Evolutionary conservation across 2,113 vertebrate genomes (phyloP), one percentile per base, ranked within the genome.

Genomic region (Spermophilus dauricus): DNA sequence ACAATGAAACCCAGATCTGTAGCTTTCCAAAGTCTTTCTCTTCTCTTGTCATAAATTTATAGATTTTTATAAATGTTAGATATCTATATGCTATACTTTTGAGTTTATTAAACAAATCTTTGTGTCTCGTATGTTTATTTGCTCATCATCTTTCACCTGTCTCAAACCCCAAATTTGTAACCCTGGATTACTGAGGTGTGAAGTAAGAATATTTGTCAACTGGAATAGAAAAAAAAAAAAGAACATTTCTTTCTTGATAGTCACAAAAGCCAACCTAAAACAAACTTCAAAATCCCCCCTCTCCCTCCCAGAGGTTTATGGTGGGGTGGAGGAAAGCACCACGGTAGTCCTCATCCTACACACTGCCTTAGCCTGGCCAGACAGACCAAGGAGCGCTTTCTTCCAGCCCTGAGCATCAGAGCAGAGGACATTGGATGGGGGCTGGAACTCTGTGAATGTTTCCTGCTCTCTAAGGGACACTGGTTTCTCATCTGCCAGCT

Each of bases 251-350:
- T 84, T 58, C 39, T 89, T 76, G 26, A 76, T 76, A 84, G 65
- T 93, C 61, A 93, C 37, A 78, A 65, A 81, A 58, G 58, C 84
- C 42, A 95, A 96, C 45, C n/a, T 53, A 87, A 78, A 92, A 73
- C 18, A 90, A 86, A 86, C 56, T 65, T 37, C 37, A 22, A 95
- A 61, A 53, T 53, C 48, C 87, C 22, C 4, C 16, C 61, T 89
- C 32, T 75, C 24, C 24, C 8, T 89, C 10, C 48, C 53, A 63
- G 39, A 80, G 10, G 30, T 8, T 70, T 76, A 1, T 75, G 12
- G 39, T 12, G 45, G 78, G 20, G 12, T 24, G 48, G 39, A 5
- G 30, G 8, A 42, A 84, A 92, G 16, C 37, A 13, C 11, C 14
- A 34, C 3, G 10, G n/a, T 1, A 75, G 69, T 8, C 20, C 34